phyloP scores from a whole-genome alignment of 2,888 invertebrate species.

The Lottia gigantea region DNA sequence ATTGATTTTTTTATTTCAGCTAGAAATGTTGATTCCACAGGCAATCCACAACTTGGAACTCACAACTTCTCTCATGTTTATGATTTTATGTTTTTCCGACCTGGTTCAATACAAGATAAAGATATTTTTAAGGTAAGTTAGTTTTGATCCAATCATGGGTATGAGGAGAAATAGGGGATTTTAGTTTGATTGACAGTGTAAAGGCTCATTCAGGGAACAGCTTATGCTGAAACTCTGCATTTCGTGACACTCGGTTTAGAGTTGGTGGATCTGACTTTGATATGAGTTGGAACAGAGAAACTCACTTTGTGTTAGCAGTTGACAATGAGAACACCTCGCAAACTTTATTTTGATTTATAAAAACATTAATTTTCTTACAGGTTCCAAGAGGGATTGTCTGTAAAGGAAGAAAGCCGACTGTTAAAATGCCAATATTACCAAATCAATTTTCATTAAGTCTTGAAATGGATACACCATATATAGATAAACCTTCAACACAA shows the following conservation, averaged over 20 bases:
- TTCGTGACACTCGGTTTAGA: too few relatives aligned
- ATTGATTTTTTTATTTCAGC: slow-evolving; percentile 10
- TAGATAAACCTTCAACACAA: slow-evolving; percentile 2
- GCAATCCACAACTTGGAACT: slow-evolving; percentile 16
- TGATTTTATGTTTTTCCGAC: slow-evolving; percentile 40
- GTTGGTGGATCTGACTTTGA: too few relatives aligned
- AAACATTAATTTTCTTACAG: slow-evolving; percentile 3
- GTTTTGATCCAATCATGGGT: too few relatives aligned
- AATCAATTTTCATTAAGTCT: slow-evolving; percentile 35
- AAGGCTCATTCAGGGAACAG: too few relatives aligned
- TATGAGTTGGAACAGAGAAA: too few relatives aligned
- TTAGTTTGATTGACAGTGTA: too few relatives aligned
- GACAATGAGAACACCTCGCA: too few relatives aligned
- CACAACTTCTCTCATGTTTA: slow-evolving; percentile 44
- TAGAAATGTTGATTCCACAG: not conserved
- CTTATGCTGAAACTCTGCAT: too few relatives aligned
- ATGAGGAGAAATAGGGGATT: too few relatives aligned
- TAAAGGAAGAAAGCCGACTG: slow-evolving; percentile 25
- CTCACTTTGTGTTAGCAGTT: too few relatives aligned
- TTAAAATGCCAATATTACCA: slow-evolving; percentile 31
- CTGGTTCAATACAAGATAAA: slow-evolving; percentile 33
- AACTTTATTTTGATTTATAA: too few relatives aligned
- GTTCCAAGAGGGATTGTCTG: slow-evolving; percentile 38
- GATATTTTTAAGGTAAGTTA: slow-evolving; percentile 36
- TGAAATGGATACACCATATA: slow-evolving; percentile 24